These are phyloP conservation scores for Caenorhabditis sp. DNA, from an alignment of 2,888 invertebrate genomes.

Conservation along the genomic window DNA sequence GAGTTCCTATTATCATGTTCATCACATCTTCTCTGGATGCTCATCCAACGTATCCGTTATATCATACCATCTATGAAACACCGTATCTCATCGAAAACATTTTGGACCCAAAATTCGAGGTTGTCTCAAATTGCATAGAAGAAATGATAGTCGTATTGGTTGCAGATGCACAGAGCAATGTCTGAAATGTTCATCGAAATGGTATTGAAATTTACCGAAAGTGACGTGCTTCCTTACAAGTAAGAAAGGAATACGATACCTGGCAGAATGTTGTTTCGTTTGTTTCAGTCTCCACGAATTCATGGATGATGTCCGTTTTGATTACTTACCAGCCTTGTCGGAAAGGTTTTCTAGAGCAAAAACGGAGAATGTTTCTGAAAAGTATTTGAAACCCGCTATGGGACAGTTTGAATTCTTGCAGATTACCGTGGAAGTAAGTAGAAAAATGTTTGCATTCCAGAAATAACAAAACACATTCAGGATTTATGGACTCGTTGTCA, in stretches of 20 bases:
- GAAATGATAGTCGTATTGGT: not conserved
- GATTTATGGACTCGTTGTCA: not conserved
- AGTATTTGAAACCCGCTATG: not conserved
- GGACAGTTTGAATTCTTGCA: slow-evolving; percentile 31
- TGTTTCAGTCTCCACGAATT: slow-evolving; percentile 46
- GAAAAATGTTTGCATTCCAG: not conserved
- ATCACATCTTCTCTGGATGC: slow-evolving; percentile 47
- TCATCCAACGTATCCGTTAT: slow-evolving; percentile 74
- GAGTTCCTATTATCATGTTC: slow-evolving; percentile 83
- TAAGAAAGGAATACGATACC: no score
- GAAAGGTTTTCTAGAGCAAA: not conserved
- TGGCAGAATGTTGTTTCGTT: no score
- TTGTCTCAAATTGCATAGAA: no score
- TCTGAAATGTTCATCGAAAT: slow-evolving; percentile 83
- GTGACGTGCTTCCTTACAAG: slow-evolving; percentile 42
- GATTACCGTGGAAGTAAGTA: slow-evolving; percentile 4
- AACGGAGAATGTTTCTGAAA: not conserved
- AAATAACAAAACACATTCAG: slow-evolving; percentile 8
- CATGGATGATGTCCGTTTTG: slow-evolving; percentile 16
- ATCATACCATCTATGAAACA: slow-evolving; percentile 82
- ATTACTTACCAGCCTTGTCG: slow-evolving; percentile 31
- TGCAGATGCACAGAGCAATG: slow-evolving; percentile 82
- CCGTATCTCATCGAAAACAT: slow-evolving; percentile 79
- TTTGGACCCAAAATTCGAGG: slow-evolving; percentile 73
- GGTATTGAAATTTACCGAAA: slow-evolving; percentile 83